Percentiles rank a stretch among this genome's conserved stretches.
These are phyloP conservation scores for Drosophila limbata DNA, from an alignment of 2,888 invertebrate genomes.

Conservation along the genomic window DNA sequence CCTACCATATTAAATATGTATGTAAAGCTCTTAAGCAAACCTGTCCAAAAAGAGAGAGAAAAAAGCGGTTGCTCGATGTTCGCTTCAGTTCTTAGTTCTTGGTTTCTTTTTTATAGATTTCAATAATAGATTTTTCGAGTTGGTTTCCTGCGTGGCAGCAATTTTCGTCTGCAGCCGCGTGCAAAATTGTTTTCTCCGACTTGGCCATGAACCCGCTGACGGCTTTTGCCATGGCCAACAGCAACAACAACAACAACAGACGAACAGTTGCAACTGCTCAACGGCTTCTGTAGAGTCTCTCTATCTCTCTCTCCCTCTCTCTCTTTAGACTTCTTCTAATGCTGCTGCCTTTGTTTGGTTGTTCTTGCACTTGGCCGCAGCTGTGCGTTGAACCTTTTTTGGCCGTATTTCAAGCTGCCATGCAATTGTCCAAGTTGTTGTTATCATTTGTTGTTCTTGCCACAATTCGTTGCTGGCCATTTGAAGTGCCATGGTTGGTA, in stretches of 20 bases:
- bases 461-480: slow-evolving; percentile 67
- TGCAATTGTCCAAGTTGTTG: slow-evolving; percentile 62
- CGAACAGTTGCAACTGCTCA: slow-evolving; percentile 26
- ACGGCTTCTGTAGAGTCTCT: slow-evolving; percentile 36
- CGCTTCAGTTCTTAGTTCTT: slow-evolving; percentile 53
- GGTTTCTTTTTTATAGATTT: slow-evolving; percentile 66
- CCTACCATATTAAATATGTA: slow-evolving; percentile 76
- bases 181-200: slow-evolving; percentile 77
- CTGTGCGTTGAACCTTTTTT: slow-evolving; percentile 75
- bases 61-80: slow-evolving; percentile 19
- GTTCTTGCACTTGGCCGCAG: slow-evolving; percentile 64
- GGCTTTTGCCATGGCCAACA: slow-evolving; percentile 46
- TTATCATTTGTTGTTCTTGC: slow-evolving; percentile 42
- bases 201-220: slow-evolving; percentile 79
- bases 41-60: slow-evolving; percentile 41
- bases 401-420: slow-evolving; percentile 41
- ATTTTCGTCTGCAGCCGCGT: slow-evolving; percentile 72
- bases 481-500: slow-evolving; percentile 73
- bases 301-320: background rate
- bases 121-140: slow-evolving; percentile 81
- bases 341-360: slow-evolving; percentile 71
- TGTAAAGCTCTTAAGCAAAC: slow-evolving; percentile 79
- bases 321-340: slow-evolving; percentile 57
- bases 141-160: slow-evolving; percentile 77
- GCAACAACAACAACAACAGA: too few species aligned